A percentile compares a stretch with the other conserved stretches of the same genome.
Conservation (phyloP, 2,797 vertebrate species). For the Sebastolobus alascanus region DNA sequence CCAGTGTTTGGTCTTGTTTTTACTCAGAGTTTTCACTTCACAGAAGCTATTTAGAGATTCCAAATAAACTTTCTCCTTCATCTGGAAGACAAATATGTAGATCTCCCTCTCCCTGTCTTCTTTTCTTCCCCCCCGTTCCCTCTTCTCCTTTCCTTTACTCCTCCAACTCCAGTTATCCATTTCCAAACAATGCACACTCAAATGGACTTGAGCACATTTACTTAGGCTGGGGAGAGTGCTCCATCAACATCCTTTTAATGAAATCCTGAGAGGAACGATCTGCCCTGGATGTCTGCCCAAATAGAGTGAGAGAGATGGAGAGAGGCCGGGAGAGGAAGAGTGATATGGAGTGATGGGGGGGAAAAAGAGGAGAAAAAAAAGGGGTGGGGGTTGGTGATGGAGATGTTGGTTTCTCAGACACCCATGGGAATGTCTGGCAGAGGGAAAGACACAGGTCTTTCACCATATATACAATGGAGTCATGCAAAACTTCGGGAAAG, state of each 20-base stretch:
- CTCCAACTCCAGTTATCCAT: constrained; percentile 71
- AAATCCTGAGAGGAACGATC: constrained; percentile 78
- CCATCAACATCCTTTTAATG: constrained; percentile 84
- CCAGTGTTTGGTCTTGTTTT: constrained; percentile 28
- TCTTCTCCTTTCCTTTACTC: constrained; percentile 49
- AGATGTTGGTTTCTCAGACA: constrained; percentile 49
- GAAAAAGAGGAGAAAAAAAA: constrained; percentile 34
- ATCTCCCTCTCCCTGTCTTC: constrained; percentile 18
- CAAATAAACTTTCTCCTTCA: constrained; percentile 52
- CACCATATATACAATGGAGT: constrained; percentile 19
- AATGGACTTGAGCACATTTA: constrained; percentile 80
- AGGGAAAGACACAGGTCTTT: constrained; percentile 25
- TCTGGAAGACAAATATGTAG: constrained; percentile 67
- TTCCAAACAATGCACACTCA: constrained; percentile 78
- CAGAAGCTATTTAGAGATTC: constrained; percentile 48
- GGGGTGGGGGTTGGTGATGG: constrained; percentile 33
- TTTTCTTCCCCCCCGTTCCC: constrained; percentile 3
- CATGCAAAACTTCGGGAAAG: constrained; percentile 8
- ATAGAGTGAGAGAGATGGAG: constrained; percentile 46
- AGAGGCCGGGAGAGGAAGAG: constrained; percentile 33
- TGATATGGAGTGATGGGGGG: constrained; percentile 35
- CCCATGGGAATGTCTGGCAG: constrained; percentile 55
- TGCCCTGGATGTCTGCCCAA: constrained; percentile 76
- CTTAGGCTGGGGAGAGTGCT: constrained; percentile 77
- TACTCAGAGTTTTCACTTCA: constrained; percentile 19